These are phyloP conservation scores for Yponomeuta malinellus DNA, from an alignment of 2,888 invertebrate species.

Conservation along the genomic window DNA sequence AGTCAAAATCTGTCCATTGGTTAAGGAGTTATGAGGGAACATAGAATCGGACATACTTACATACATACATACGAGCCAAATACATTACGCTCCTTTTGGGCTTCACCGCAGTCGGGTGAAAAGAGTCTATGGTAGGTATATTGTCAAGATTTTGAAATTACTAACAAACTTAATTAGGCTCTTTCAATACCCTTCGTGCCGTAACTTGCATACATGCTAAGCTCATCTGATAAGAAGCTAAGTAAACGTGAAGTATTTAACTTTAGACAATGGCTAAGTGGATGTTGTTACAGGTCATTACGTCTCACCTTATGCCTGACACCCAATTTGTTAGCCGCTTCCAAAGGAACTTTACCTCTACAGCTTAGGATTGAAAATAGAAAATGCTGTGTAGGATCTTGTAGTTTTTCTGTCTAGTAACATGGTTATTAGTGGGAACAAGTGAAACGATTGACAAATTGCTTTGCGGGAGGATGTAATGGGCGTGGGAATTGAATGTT, in stretches of 20 bases:
- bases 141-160: conserved; percentile 8
- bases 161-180: conserved; percentile 2
- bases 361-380: not conserved
- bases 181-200: too few species aligned
- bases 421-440: conserved; percentile 20
- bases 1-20: too few species aligned
- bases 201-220: not conserved
- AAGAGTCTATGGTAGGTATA: not conserved
- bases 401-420: conserved; percentile 2
- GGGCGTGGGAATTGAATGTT: conserved; percentile 8
- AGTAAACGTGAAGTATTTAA: conserved; percentile 24
- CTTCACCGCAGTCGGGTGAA: too few species aligned
- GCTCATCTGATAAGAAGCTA: conserved; percentile 6
- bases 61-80: too few species aligned
- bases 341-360: not conserved
- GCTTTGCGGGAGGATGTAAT: conserved; percentile 15
- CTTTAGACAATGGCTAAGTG: conserved; percentile 42
- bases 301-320: conserved; percentile 13
- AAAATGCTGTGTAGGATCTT: not conserved
- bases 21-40: too few species aligned
- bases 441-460: conserved; percentile 38
- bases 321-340: conserved; percentile 4
- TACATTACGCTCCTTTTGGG: too few species aligned
- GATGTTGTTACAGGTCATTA: conserved; percentile 32
- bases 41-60: too few species aligned